Evolutionary conservation across 2,888 invertebrate genomes (phyloP).

Genomic region (Aelia acuminata): DNA sequence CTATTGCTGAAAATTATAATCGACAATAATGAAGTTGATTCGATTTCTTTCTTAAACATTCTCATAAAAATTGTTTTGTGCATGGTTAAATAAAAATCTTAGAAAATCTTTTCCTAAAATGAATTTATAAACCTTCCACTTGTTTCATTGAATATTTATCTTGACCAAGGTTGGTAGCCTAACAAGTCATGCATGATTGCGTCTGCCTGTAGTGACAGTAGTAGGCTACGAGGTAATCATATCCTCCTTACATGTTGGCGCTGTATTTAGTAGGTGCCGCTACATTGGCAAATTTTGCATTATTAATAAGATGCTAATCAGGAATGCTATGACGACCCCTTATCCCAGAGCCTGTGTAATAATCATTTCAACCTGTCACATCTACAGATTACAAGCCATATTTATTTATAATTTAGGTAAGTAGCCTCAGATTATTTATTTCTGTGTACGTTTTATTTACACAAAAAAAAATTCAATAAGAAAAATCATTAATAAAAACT

Average conservation of each 20-base stretch:
- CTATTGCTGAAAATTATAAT: no score
- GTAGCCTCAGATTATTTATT: neutral
- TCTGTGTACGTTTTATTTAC: neutral
- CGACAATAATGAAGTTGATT: no score
- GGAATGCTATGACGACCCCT: neutral
- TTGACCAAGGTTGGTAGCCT: neutral
- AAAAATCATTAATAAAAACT: no score
- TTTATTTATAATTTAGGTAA: neutral
- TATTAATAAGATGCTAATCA: slow-evolving; percentile 39
- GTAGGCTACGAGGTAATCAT: neutral
- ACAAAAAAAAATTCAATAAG: neutral
- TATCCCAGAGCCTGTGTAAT: neutral
- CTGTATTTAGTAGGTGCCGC: slow-evolving; percentile 4
- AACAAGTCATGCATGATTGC: neutral
- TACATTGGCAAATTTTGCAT: slow-evolving; percentile 42
- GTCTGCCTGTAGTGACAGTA: neutral
- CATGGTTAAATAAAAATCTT: no score
- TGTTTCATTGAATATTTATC: no score
- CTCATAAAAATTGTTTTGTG: no score
- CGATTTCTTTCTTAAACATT: no score
- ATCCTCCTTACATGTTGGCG: slow-evolving; percentile 3
- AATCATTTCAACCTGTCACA: neutral
- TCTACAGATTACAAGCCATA: neutral
- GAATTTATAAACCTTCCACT: no score
- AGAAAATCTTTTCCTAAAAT: no score